Conservation (phyloP, 2,888 invertebrate genomes). For the Cyclophora albipunctata region DNA sequence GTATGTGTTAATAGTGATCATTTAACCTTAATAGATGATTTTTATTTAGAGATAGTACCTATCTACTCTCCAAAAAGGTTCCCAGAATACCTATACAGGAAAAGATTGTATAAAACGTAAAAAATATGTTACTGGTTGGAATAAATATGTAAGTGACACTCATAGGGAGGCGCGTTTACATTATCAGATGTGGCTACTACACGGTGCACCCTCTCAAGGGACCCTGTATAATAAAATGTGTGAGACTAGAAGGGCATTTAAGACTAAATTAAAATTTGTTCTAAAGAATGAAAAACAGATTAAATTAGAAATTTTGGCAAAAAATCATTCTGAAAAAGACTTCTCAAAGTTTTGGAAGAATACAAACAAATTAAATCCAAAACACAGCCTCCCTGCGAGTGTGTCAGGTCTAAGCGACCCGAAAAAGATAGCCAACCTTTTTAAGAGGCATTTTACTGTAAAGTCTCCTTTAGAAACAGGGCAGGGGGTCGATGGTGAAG, state of each 20-base stretch:
- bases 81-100: not conserved
- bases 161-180: not conserved
- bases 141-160: not conserved
- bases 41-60: not conserved
- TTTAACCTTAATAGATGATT: not conserved
- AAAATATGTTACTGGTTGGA: not conserved
- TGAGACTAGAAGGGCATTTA: not conserved
- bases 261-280: not conserved
- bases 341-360: not conserved
- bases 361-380: not conserved
- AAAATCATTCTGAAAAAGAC: not conserved
- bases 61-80: too few relatives aligned
- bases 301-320: not conserved
- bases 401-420: conserved; percentile 1
- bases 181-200: not conserved
- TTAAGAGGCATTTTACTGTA: not conserved
- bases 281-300: not conserved
- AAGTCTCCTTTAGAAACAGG: not conserved
- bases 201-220: not conserved
- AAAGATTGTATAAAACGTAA: not conserved
- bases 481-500: not conserved
- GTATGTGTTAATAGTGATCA: not conserved
- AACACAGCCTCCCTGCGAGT: not conserved
- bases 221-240: not conserved
- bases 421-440: not conserved